Percentiles rank a stretch among this genome's conserved stretches.
Conservation (phyloP, 1,140 invertebrate species). For the Dreissena rostriformis region DNA sequence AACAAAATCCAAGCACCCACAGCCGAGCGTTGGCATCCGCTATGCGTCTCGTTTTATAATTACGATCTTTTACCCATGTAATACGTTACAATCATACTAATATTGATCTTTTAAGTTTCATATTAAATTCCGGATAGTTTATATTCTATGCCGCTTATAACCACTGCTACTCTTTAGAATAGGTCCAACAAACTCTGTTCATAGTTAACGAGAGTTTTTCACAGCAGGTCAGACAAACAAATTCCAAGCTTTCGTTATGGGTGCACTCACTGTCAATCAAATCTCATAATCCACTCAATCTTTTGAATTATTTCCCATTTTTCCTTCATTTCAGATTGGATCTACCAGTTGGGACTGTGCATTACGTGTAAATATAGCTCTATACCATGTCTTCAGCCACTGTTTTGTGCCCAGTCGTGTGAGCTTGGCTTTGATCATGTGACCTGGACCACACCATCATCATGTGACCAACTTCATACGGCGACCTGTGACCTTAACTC, state of each 20-base stretch:
- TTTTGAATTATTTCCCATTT: too few relatives aligned
- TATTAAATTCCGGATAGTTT: too few relatives aligned
- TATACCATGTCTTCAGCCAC: conserved; percentile 22
- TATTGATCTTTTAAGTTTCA: too few relatives aligned
- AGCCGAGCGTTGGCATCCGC: too few relatives aligned
- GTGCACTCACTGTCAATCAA: too few relatives aligned
- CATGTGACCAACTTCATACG: conserved; percentile 1
- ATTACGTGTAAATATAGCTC: conserved; percentile 48
- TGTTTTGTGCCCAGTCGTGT: not conserved
- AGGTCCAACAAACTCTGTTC: not conserved
- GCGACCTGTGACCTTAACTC: too few relatives aligned
- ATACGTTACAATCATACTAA: too few relatives aligned
- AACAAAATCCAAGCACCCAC: too few relatives aligned
- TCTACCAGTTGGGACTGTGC: conserved; percentile 35
- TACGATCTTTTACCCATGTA: too few relatives aligned
- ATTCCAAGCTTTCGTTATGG: not conserved
- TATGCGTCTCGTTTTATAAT: too few relatives aligned
- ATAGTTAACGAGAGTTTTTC: not conserved
- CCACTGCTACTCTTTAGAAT: not conserved
- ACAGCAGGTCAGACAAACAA: not conserved
- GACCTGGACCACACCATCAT: conserved; percentile 30
- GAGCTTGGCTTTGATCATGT: not conserved
- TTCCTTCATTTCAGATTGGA: conserved; percentile 44
- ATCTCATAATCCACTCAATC: too few relatives aligned
- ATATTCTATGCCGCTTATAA: not conserved